Percentiles rank a stretch among this genome's conserved stretches.
Conservation (phyloP, 2,797 vertebrate genomes). For the Glossophaga mutica region DNA sequence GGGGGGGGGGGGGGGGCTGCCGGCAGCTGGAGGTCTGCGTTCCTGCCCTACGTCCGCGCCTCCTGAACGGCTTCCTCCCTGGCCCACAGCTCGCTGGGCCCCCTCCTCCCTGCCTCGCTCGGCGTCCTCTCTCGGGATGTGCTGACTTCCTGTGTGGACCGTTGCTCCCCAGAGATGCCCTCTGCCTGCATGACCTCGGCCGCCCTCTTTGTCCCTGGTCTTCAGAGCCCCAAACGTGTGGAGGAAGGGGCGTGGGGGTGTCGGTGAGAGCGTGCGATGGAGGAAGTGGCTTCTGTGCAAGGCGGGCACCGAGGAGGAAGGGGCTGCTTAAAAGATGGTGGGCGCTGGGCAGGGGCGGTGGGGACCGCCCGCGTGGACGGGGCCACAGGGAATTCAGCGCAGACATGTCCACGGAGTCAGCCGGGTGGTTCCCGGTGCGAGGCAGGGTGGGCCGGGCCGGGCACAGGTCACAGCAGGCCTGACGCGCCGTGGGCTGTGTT, state of each 20-base stretch:
- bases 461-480: background rate
- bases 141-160: background rate
- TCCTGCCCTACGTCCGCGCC: background rate
- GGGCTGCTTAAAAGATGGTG: background rate
- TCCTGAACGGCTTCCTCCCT: no score
- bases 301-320: background rate
- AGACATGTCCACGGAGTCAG: background rate
- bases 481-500: background rate
- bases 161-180: no score
- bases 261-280: no score
- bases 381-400: background rate
- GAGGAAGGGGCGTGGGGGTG: background rate
- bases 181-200: no score
- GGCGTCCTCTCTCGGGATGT: rapidly evolving
- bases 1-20: background rate
- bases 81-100: background rate
- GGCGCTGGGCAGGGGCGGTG: background rate
- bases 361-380: rapidly evolving
- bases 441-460: background rate
- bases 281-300: background rate
- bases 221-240: background rate
- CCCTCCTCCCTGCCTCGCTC: rapidly evolving
- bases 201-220: background rate
- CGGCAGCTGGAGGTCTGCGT: background rate
- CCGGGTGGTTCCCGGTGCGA: background rate